phyloP scores from a whole-genome alignment of 2,797 vertebrate species.

The Meda fulgida region DNA sequence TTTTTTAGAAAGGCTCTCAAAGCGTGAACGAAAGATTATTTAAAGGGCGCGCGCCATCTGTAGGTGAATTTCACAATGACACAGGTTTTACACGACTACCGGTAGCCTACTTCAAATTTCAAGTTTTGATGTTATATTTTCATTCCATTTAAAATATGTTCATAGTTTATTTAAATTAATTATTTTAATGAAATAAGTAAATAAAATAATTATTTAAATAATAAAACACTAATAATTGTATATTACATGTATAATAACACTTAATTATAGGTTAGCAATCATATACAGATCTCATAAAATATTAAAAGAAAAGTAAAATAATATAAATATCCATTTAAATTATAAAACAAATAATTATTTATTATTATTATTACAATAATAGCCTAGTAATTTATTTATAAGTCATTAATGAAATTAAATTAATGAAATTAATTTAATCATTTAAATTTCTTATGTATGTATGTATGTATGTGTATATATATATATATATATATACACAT shows the following conservation, averaged over 20 bases:
- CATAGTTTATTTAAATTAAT: background rate
- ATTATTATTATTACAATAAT: background rate
- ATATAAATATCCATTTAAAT: background rate
- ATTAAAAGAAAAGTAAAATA: background rate
- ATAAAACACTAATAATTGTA: background rate
- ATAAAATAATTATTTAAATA: background rate
- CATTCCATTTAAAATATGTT: background rate
- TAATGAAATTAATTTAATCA: background rate
- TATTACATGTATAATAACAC: background rate
- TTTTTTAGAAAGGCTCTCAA: conserved; percentile 26
- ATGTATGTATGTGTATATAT: too few species aligned
- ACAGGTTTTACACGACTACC: background rate
- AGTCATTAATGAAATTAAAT: background rate
- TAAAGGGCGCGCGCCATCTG: conserved; percentile 34
- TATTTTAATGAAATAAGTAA: background rate
- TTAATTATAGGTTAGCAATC: background rate
- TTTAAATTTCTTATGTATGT: background rate
- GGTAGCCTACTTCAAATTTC: background rate
- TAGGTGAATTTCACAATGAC: background rate
- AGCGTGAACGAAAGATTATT: background rate
- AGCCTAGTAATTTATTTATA: background rate
- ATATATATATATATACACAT: background rate
- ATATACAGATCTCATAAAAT: too few species aligned
- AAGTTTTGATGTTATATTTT: background rate
- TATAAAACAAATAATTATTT: background rate